Evolutionary conservation across 1,140 invertebrate genomes (phyloP).

Genomic region (Drosophila melanica): DNA sequence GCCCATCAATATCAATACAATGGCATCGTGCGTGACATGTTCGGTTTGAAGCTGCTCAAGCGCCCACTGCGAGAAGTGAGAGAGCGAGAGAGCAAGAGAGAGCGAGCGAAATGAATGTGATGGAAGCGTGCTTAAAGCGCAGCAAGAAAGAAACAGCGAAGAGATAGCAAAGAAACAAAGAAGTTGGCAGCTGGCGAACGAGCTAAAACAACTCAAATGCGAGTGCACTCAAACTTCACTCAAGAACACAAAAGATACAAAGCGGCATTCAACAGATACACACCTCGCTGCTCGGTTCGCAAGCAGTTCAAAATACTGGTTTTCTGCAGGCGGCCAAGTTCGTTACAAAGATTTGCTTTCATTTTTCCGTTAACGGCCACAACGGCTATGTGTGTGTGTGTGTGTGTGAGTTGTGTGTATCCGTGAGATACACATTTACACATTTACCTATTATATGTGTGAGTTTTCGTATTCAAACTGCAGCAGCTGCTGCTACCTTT

Average conservation of each 20-base stretch:
- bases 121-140: neutral
- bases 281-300: constrained; percentile 42
- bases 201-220: constrained; percentile 1
- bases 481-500: constrained; percentile 28
- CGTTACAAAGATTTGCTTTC: constrained; percentile 80
- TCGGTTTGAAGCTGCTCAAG: constrained; percentile 29
- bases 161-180: constrained; percentile 2
- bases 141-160: neutral
- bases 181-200: constrained; percentile 39
- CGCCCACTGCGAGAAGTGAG: neutral
- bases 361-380: constrained; percentile 72
- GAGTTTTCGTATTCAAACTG: constrained; percentile 23
- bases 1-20: constrained; percentile 58
- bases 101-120: neutral
- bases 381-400: constrained; percentile 32
- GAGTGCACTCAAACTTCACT: constrained; percentile 41
- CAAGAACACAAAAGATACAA: constrained; percentile 42
- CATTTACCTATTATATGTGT: constrained; percentile 9
- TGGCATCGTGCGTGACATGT: constrained; percentile 68
- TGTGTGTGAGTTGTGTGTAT: constrained; percentile 32
- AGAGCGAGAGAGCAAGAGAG: constrained; percentile 1
- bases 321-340: constrained; percentile 65
- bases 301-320: constrained; percentile 73
- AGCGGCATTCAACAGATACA: constrained; percentile 62
- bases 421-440: constrained; percentile 3